A percentile compares a stretch with the other conserved stretches of the same genome.
Evolutionary conservation across 2,888 invertebrate species (phyloP).

Genomic region (Apodemia mormo): DNA sequence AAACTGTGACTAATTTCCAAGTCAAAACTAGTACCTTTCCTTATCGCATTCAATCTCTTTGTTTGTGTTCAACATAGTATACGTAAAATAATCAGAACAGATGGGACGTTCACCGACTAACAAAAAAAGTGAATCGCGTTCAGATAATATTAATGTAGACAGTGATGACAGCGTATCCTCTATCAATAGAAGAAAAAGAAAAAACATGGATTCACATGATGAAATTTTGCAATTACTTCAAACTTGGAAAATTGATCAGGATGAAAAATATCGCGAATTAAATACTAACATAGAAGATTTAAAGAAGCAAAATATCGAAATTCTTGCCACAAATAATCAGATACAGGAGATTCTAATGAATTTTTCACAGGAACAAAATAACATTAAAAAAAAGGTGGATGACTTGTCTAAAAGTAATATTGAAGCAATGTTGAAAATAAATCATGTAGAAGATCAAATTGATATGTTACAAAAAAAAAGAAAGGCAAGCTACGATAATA

Average conservation of each 20-base stretch:
- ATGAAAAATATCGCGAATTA: neutral
- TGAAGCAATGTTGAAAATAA: neutral
- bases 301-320: neutral
- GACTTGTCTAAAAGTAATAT: neutral
- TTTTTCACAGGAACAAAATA: neutral
- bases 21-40: slow-evolving; percentile 37
- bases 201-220: neutral
- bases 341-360: neutral
- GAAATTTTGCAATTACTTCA: slow-evolving; percentile 2
- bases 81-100: neutral
- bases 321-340: neutral
- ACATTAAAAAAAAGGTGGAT: neutral
- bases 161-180: neutral
- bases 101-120: neutral
- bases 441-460: neutral
- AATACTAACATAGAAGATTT: neutral
- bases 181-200: neutral
- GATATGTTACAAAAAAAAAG: neutral
- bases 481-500: neutral
- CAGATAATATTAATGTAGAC: neutral
- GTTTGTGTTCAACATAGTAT: neutral
- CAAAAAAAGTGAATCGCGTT: neutral
- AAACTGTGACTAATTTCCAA: no score
- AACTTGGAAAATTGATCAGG: neutral
- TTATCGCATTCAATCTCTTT: slow-evolving; percentile 7